Evolutionary conservation across 2,888 invertebrate species (phyloP).

Genomic region (Sphaerophoria taeniata): DNA sequence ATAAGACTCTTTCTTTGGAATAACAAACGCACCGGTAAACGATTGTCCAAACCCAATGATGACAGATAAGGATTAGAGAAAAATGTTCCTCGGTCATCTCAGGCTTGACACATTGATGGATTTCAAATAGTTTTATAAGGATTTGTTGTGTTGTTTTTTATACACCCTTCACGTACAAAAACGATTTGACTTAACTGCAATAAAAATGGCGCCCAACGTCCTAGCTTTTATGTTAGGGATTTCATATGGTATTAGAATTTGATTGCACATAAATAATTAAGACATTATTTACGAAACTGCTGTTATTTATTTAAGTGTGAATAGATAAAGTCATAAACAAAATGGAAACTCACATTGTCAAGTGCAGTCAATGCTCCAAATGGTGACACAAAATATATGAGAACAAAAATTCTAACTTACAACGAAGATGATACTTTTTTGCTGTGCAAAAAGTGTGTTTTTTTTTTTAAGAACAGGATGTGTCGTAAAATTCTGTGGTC

Average conservation of each 20-base stretch:
- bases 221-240: background rate
- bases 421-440: background rate
- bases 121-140: background rate
- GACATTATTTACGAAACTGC: slow-evolving; percentile 20
- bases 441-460: background rate
- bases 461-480: slow-evolving; percentile 25
- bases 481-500: slow-evolving; percentile 36
- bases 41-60: slow-evolving; percentile 26
- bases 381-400: background rate
- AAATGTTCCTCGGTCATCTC: background rate
- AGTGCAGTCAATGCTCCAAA: slow-evolving; percentile 59
- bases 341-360: slow-evolving; percentile 41
- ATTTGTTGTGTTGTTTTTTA: background rate
- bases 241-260: slow-evolving; percentile 34
- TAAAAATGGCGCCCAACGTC: slow-evolving; percentile 51
- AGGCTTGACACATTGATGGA: slow-evolving; percentile 25
- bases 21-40: slow-evolving; percentile 12
- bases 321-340: slow-evolving; percentile 23
- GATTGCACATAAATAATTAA: slow-evolving; percentile 31
- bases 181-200: slow-evolving; percentile 6
- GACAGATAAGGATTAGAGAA: slow-evolving; percentile 14
- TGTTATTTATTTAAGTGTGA: slow-evolving; percentile 46
- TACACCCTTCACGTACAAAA: background rate
- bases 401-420: background rate
- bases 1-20: background rate